Conservation (phyloP, 2,888 invertebrate species). For the Morinoia aosen region DNA sequence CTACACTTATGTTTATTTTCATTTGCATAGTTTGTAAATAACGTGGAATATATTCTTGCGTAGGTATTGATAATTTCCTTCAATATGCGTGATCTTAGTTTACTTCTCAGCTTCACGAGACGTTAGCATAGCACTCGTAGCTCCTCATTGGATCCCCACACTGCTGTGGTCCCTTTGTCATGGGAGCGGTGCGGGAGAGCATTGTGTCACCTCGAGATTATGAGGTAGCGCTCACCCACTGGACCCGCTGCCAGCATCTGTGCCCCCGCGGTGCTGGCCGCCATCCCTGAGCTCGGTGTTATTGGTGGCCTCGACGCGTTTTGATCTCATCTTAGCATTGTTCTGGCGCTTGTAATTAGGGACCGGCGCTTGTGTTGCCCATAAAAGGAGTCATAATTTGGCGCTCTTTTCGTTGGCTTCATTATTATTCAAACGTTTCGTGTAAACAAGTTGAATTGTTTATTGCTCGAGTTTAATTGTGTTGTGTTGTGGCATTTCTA, state of each 20-base stretch:
- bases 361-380: not conserved
- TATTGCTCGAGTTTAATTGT: not conserved
- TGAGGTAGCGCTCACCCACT: not conserved
- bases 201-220: too few species aligned
- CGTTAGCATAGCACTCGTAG: not conserved
- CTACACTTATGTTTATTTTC: not conserved
- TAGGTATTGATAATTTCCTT: not conserved
- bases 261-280: too few species aligned
- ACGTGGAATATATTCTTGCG: not conserved
- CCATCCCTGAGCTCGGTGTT: too few species aligned
- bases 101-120: not conserved
- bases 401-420: not conserved
- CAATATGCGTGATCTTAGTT: not conserved
- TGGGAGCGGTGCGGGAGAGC: not conserved
- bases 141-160: not conserved
- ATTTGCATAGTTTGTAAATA: not conserved
- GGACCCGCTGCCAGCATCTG: not conserved
- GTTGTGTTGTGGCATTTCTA: not conserved
- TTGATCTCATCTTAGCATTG: not conserved
- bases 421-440: not conserved
- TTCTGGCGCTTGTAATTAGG: not conserved
- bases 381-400: not conserved
- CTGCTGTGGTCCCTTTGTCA: not conserved
- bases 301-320: not conserved
- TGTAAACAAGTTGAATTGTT: not conserved